These are phyloP conservation scores for Timema cristinae DNA, from an alignment of 2,888 invertebrate genomes.

Conservation along the genomic window DNA sequence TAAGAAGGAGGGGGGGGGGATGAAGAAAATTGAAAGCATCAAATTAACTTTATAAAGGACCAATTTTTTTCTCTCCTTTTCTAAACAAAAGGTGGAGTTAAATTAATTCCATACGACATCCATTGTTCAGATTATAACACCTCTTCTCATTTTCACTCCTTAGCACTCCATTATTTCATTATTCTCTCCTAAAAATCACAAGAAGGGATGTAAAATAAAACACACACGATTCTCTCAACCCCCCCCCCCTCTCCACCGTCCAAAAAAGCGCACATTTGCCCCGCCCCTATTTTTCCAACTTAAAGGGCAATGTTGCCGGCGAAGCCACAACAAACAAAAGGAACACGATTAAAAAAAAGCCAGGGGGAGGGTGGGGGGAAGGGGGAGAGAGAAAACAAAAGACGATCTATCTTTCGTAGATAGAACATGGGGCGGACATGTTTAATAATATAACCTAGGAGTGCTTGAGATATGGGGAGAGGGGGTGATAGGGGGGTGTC, in stretches of 20 bases:
- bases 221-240: neutral
- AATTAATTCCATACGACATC: too few relatives aligned
- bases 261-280: neutral
- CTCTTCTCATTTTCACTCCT: slow-evolving; percentile 7
- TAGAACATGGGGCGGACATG: slow-evolving; percentile 6
- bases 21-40: too few relatives aligned
- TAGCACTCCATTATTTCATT: slow-evolving; percentile 14
- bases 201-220: neutral
- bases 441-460: neutral
- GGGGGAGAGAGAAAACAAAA: slow-evolving; percentile 8
- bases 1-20: too few relatives aligned
- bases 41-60: too few relatives aligned
- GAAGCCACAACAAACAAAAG: too few relatives aligned
- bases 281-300: too few relatives aligned
- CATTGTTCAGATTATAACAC: too few relatives aligned
- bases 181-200: neutral
- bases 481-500: slow-evolving; percentile 5
- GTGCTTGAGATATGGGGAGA: neutral
- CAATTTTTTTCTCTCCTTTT: too few relatives aligned
- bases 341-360: too few relatives aligned
- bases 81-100: too few relatives aligned
- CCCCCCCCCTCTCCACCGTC: neutral
- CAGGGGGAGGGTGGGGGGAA: too few relatives aligned
- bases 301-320: too few relatives aligned
- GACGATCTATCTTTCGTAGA: slow-evolving; percentile 9